Evolutionary conservation across 2,888 invertebrate genomes (phyloP).

Genomic region (Platycnemis pennipes): DNA sequence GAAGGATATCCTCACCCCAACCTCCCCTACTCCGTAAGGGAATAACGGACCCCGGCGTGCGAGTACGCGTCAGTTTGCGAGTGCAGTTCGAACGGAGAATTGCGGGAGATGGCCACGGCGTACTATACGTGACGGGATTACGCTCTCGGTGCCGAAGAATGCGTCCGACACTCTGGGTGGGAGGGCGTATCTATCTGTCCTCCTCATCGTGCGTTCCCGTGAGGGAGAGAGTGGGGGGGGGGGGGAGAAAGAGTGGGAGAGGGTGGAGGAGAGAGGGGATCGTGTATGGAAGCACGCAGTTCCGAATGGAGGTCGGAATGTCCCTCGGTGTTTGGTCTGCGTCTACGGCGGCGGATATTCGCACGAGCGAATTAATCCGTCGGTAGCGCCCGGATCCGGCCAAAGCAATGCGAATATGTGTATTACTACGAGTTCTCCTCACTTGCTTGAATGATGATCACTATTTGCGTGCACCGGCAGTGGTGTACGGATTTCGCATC

Average conservation of each 20-base stretch:
- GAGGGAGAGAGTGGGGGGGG: too few species aligned
- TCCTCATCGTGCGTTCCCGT: background rate
- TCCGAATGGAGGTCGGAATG: background rate
- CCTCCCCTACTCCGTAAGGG: background rate
- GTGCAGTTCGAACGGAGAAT: background rate
- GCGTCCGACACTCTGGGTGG: background rate
- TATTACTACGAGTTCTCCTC: background rate
- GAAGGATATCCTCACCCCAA: background rate
- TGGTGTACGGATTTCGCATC: background rate
- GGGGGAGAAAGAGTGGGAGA: too few species aligned
- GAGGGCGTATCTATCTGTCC: background rate
- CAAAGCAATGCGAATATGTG: background rate
- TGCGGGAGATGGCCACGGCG: background rate
- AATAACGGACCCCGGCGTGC: background rate
- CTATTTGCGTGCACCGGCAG: background rate
- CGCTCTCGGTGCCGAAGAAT: background rate
- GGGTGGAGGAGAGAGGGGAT: background rate
- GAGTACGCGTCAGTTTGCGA: background rate
- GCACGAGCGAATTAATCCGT: slow-evolving; percentile 14
- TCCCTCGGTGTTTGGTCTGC: background rate
- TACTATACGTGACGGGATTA: background rate
- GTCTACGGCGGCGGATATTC: background rate
- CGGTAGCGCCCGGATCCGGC: background rate
- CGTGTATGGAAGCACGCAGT: background rate
- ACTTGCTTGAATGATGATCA: background rate